These are phyloP conservation scores for Platycheirus albimanus DNA, from an alignment of 2,888 invertebrate genomes.

Conservation along the genomic window DNA sequence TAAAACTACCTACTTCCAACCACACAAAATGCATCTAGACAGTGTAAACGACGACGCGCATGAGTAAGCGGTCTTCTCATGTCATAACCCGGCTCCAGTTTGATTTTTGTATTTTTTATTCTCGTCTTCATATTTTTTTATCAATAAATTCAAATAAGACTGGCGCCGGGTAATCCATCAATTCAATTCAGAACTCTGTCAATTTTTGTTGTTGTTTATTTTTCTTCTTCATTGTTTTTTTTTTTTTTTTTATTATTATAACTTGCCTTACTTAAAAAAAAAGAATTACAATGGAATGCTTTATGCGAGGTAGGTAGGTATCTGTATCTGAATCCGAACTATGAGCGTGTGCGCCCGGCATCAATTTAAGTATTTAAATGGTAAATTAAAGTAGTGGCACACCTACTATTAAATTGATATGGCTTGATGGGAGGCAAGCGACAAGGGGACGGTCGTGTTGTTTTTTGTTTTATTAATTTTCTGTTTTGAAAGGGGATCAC, in stretches of 20 bases:
- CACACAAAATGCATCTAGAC: slow-evolving; percentile 32
- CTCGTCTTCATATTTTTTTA: slow-evolving; percentile 61
- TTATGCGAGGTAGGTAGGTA: slow-evolving; percentile 12
- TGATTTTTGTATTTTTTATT: slow-evolving; percentile 3
- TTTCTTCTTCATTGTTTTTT: slow-evolving; percentile 16
- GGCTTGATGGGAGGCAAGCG: slow-evolving; percentile 3
- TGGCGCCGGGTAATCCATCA: slow-evolving; percentile 76
- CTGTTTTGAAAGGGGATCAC: background rate
- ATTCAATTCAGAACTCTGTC: slow-evolving; percentile 67
- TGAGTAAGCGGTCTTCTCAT: slow-evolving; percentile 38
- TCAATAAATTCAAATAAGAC: slow-evolving; percentile 74
- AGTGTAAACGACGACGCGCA: slow-evolving; percentile 42
- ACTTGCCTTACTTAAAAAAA: slow-evolving; percentile 15
- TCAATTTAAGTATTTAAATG: slow-evolving; percentile 57
- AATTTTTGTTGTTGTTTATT: slow-evolving; percentile 61
- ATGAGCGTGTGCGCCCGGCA: slow-evolving; percentile 26
- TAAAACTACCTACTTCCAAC: background rate
- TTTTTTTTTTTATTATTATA: background rate
- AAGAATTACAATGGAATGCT: slow-evolving; percentile 32
- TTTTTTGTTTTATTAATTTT: slow-evolving; percentile 4
- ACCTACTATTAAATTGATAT: slow-evolving; percentile 55
- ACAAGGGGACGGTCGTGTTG: slow-evolving; percentile 2
- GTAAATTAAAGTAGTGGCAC: slow-evolving; percentile 68
- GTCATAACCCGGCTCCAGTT: slow-evolving; percentile 50
- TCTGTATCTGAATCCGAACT: too few relatives aligned